A percentile compares a stretch with the other conserved stretches of the same genome.
Conservation (phyloP, 2,113 vertebrate species). For the Menura novaehollandiae region DNA sequence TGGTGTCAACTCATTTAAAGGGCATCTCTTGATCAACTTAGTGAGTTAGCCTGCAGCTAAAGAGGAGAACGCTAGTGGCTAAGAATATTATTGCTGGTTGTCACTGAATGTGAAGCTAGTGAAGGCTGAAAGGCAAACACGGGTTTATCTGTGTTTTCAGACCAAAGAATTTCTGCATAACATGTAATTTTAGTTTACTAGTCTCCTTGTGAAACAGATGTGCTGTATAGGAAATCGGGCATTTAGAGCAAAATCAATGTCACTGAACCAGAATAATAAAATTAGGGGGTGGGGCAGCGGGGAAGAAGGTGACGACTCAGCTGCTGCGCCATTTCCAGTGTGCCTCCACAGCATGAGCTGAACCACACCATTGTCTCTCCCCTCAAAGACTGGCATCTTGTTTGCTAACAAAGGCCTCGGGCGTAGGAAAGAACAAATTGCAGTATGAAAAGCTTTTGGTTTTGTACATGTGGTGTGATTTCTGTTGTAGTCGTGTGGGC, state of each 20-base stretch:
- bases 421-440: not conserved
- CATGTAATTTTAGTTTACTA: not conserved
- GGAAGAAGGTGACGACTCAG: not conserved
- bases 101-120: not conserved
- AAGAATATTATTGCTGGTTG: not conserved
- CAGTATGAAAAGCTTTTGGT: not conserved
- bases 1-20: not conserved
- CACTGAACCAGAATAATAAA: not conserved
- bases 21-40: not conserved
- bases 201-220: not conserved
- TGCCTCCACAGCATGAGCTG: not conserved
- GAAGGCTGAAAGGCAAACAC: not conserved
- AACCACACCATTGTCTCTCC: slow-evolving; percentile 24
- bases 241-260: not conserved
- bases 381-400: slow-evolving; percentile 1
- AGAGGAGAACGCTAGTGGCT: not conserved
- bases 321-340: not conserved
- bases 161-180: not conserved
- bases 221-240: not conserved
- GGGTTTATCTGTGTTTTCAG: not conserved
- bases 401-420: slow-evolving; percentile 1
- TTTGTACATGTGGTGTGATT: not conserved
- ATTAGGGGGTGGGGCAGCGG: not conserved
- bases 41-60: not conserved
- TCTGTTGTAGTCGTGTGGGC: not conserved